Evolutionary conservation across 2,888 invertebrate species (phyloP).

Genomic region (Cremastinae sp.): DNA sequence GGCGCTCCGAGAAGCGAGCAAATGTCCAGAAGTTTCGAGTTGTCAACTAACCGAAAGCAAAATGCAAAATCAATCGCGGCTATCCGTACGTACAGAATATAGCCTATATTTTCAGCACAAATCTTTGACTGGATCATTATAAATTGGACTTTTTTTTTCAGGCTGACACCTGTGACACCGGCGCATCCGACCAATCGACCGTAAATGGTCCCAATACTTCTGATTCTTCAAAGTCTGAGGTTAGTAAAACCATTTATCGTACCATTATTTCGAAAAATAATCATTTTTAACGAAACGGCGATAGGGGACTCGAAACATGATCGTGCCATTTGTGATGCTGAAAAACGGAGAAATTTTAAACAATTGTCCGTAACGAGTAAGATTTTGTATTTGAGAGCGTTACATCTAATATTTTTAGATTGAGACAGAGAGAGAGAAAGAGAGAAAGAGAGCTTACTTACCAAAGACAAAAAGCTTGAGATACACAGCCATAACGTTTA

Average conservation of each 20-base stretch:
- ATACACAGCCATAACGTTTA: constrained; percentile 53
- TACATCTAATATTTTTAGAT: constrained; percentile 38
- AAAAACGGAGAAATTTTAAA: constrained; percentile 21
- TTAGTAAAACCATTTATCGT: constrained; percentile 68
- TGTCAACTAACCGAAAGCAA: constrained; percentile 67
- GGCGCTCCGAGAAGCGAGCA: constrained; percentile 76
- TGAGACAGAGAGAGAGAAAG: no score
- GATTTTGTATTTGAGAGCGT: constrained; percentile 27
- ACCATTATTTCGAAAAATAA: constrained; percentile 40
- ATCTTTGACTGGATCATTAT: no score
- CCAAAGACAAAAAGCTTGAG: constrained; percentile 44
- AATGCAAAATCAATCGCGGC: constrained; percentile 72
- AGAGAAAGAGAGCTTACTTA: constrained; percentile 29
- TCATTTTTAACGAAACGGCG: constrained; percentile 22
- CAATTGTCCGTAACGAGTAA: constrained; percentile 25
- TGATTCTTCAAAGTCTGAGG: constrained; percentile 77
- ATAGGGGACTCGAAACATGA: constrained; percentile 47
- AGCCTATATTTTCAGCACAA: no score
- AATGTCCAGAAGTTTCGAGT: constrained; percentile 69
- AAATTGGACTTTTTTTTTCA: constrained; percentile 63
- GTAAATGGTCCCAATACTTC: constrained; percentile 74
- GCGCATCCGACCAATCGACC: constrained; percentile 73
- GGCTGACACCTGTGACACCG: constrained; percentile 71
- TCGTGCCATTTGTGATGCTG: constrained; percentile 10
- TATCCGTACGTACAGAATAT: constrained; percentile 70